phyloP scores from a whole-genome alignment of 1,140 invertebrate species.

The Conus betulinus region DNA sequence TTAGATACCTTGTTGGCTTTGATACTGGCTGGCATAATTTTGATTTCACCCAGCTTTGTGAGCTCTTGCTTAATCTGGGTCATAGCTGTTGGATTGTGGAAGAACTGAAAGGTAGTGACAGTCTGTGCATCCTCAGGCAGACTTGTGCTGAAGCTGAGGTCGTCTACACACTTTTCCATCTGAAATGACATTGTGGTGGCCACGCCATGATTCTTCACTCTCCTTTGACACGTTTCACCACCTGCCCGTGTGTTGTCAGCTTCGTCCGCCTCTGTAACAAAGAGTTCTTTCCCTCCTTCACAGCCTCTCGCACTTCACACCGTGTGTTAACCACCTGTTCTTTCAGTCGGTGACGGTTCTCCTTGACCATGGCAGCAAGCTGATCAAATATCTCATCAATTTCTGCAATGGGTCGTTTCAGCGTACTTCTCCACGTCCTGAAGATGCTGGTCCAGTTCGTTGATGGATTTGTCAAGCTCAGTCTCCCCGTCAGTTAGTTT shows the following conservation, averaged over 20 bases:
- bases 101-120: not conserved
- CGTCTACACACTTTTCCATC: not conserved
- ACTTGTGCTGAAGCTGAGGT: not conserved
- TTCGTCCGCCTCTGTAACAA: not conserved
- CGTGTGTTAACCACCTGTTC: not conserved
- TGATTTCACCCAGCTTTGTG: not conserved
- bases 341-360: not conserved
- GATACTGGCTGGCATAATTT: not conserved
- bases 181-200: not conserved
- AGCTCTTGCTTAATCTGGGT: not conserved
- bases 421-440: not conserved
- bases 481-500: not conserved
- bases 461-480: not conserved
- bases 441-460: not conserved
- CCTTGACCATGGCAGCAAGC: not conserved
- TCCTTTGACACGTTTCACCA: not conserved
- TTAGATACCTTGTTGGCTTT: not conserved
- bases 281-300: not conserved
- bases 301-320: not conserved
- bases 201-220: not conserved
- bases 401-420: not conserved
- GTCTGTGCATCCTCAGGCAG: not conserved
- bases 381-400: slow-evolving; percentile 6
- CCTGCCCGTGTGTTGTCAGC: slow-evolving; percentile 2
- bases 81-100: not conserved